Base-by-base conservation (phyloP, 2,113 vertebrate species). In the Tachysurus vachellii region DNA sequence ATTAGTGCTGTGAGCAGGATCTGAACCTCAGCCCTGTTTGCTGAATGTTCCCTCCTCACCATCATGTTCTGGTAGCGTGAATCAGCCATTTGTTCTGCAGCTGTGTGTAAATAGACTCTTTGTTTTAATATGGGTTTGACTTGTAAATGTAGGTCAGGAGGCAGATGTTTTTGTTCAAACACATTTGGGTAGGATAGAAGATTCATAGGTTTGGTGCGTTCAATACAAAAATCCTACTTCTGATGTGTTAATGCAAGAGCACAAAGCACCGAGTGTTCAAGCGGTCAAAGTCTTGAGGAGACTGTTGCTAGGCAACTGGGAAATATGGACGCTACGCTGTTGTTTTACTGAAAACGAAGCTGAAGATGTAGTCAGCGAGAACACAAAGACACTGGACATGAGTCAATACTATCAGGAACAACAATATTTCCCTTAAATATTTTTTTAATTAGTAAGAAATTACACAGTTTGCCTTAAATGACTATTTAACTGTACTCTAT, bases 141-240 rank as follows among this genome's bases (percentile, higher is more conserved):
- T 86, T 68, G 56, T 42, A 82, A 83, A 89, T 87, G 70, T 84
- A 82, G 70, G 88, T 82, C 88, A 86, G 28, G 80, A 59, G 56
- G 77, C 79, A 87, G 68, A 87, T 89, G 86, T 87, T 87, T 87
- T 76, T 56, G 7, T 44, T 7, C 59, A 79, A 80, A 79, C 50
- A 53, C 47, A 12, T 47, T 47, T 62, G 9, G 1, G 21, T 16
- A 42, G 10, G 31, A 23, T 9, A 14, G 31, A 2, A 79, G 8
- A 56, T 28, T 10, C 26, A 44, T 31, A 28, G 0, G 28, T 28
- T n/a, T 17, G 75, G 50, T n/a, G 50, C 50, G 1, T 28, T 31
- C 26, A 5, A 16, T 36, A 79, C 4, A 17, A 50, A 54, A 42
- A 61, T 23, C 28, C 0, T 57, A 11, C 31, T 42, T 80, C 56